Evolutionary conservation across 2,888 invertebrate genomes (phyloP).

Genomic region (Megastigmus dorsalis): DNA sequence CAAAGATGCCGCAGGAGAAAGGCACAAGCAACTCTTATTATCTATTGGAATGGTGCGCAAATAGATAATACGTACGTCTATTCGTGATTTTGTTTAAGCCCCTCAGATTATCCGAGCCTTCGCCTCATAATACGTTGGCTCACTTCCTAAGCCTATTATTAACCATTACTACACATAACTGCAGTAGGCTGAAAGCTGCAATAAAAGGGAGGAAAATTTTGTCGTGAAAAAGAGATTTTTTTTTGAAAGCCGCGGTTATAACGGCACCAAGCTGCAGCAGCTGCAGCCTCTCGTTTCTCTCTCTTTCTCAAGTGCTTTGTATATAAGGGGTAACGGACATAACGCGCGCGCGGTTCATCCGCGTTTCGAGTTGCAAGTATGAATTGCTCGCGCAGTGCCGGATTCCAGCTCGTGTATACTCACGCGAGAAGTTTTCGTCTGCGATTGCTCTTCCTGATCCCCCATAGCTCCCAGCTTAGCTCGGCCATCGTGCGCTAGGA

Average conservation of each 20-base stretch:
- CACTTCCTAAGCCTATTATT: slow-evolving; percentile 7
- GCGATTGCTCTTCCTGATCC: no score
- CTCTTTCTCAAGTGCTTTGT: slow-evolving; percentile 6
- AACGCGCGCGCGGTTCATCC: not conserved
- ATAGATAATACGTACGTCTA: no score
- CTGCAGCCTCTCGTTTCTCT: no score
- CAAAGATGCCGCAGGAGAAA: no score
- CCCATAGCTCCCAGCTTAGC: no score
- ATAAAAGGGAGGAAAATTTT: slow-evolving; percentile 2
- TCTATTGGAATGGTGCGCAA: no score
- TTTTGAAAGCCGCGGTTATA: not conserved
- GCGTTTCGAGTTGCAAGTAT: not conserved
- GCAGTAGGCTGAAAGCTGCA: slow-evolving; percentile 1
- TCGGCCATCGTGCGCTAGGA: no score
- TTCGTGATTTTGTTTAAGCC: no score
- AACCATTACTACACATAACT: slow-evolving; percentile 14
- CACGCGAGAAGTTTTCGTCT: no score
- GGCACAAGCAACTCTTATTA: no score
- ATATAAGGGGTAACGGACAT: slow-evolving; percentile 23
- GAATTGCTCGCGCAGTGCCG: not conserved
- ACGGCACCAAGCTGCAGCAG: not conserved
- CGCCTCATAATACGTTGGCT: no score
- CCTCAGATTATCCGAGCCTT: no score
- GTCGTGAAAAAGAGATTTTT: slow-evolving; percentile 21
- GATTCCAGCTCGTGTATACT: not conserved